Percentiles rank a stretch among this genome's conserved stretches.
Conservation (phyloP, 2,797 vertebrate species). For the Bradypus variegatus region DNA sequence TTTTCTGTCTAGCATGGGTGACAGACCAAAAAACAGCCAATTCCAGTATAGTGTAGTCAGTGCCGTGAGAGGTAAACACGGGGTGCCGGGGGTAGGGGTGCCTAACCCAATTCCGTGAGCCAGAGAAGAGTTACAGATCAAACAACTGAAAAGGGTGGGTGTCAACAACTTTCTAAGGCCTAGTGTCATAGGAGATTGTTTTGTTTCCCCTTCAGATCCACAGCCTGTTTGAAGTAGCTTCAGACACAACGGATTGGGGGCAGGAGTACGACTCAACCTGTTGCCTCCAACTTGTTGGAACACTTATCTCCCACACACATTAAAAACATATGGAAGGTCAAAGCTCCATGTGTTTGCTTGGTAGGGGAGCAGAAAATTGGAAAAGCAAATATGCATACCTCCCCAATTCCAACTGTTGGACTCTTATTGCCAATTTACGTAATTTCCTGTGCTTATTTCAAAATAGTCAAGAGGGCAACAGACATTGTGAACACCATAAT, state of each 20-base stretch:
- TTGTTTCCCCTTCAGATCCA: not conserved
- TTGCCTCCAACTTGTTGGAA: constrained; percentile 29
- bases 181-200: not conserved
- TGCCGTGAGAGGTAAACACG: not conserved
- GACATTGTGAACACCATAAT: not conserved
- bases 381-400: constrained; percentile 37
- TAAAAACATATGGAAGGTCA: constrained; percentile 49
- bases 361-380: constrained; percentile 46
- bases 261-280: not conserved
- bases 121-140: not conserved
- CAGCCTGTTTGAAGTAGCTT: not conserved
- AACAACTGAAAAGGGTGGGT: not conserved
- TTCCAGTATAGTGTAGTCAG: not conserved
- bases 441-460: constrained; percentile 54
- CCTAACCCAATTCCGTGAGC: not conserved
- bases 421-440: constrained; percentile 35
- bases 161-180: not conserved
- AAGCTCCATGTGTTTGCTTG: constrained; percentile 15
- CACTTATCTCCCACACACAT: constrained; percentile 5
- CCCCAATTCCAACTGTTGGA: not conserved
- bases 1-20: not conserved
- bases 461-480: constrained; percentile 19
- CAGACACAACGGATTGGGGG: not conserved
- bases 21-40: not conserved
- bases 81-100: not conserved